Evolutionary conservation across 2,888 invertebrate species (phyloP), one percentile per base, ranked within the genome.

Genomic region (Standfussiana lucernea): DNA sequence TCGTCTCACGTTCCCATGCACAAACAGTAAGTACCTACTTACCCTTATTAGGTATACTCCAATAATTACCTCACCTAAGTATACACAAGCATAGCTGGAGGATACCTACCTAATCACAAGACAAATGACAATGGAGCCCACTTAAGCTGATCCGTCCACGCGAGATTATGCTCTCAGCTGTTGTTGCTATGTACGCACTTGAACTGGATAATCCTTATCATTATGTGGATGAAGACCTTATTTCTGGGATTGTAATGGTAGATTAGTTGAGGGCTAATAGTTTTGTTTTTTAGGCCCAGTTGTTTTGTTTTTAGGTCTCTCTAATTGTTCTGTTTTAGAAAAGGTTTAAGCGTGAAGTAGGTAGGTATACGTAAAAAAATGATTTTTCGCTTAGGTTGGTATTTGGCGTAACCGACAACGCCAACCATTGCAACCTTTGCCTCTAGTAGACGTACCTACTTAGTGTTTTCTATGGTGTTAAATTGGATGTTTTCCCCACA

Each of bases 91-190:
- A 73, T 77, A 84, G 70, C 65, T 69, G 66, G 76, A 76, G 75
- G 62, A 78, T 76, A 75, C 68, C 81, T 89, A 80, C 78, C 83
- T 90, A 90, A 89, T 90, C 87, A 87, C 86, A 86, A 90, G 88
- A 92, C 89, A 90, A 91, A 90, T 88, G 89, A 89, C 86, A 84
- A 80, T 84, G 66, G 87, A 88, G 89, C 79, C 86, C 89, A 89
- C 88, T 90, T 90, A 89, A 89, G 86, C 87, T 89, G 89, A 90
- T 89, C 90, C 87, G 87, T 89, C 85, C 84, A 85, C 87, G 85
- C 77, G 77, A 90, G 89, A 91, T 92, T 90, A 91, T 88, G 88
- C 83, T 59, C 72, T 73, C 64, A 61, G 79, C 61, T 75, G 77
- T 83, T 80, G 75, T 82, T 82, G 76, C 69, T 79, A 76, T 79